phyloP scores from a whole-genome alignment of 2,888 invertebrate species.

The Tenthredo amoena region DNA sequence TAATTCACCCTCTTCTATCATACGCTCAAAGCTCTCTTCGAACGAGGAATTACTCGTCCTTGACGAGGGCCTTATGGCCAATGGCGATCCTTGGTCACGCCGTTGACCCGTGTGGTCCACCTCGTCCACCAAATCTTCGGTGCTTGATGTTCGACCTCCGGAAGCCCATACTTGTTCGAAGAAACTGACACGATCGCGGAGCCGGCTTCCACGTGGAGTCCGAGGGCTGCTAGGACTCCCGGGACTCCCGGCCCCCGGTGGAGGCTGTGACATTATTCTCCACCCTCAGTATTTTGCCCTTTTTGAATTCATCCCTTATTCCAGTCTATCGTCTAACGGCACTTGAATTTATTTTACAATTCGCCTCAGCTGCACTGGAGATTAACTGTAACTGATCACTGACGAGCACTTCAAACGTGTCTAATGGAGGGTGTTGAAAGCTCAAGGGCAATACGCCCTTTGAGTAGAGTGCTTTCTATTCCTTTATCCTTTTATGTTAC shows the following conservation, averaged over 20 bases:
- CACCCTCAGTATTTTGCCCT: slow-evolving; percentile 47
- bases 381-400: background rate
- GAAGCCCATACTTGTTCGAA: slow-evolving; percentile 89
- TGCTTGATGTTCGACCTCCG: slow-evolving; percentile 75
- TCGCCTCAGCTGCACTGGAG: background rate
- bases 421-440: background rate
- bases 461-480: slow-evolving; percentile 10
- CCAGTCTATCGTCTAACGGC: background rate
- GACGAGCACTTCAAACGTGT: slow-evolving; percentile 16
- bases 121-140: slow-evolving; percentile 76
- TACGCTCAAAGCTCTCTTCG: slow-evolving; percentile 79
- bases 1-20: slow-evolving; percentile 84
- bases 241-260: slow-evolving; percentile 60
- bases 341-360: slow-evolving; percentile 11
- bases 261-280: slow-evolving; percentile 44
- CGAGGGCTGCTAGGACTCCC: slow-evolving; percentile 68
- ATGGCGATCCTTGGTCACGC: slow-evolving; percentile 69
- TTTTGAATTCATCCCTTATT: slow-evolving; percentile 41
- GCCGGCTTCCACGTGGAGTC: slow-evolving; percentile 78
- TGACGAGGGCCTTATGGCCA: slow-evolving; percentile 72
- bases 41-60: slow-evolving; percentile 75
- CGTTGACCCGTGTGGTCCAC: slow-evolving; percentile 69
- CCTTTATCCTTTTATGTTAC: background rate
- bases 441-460: slow-evolving; percentile 25
- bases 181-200: slow-evolving; percentile 88